phyloP scores from a whole-genome alignment of 1,140 invertebrate species.

The Plodia interpunctella region DNA sequence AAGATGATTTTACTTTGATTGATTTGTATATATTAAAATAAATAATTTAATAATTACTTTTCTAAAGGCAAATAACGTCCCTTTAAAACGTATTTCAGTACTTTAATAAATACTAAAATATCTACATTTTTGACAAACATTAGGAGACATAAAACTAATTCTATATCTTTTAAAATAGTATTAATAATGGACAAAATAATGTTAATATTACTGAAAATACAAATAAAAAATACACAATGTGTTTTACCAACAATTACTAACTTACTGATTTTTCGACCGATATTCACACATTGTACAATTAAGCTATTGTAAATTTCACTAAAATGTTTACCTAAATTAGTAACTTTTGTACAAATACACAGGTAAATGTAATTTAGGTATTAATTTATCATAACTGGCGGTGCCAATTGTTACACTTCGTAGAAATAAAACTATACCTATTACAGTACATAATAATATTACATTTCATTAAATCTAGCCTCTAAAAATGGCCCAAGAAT shows the following conservation, averaged over 20 bases:
- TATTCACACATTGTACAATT: not conserved
- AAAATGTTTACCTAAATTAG: not conserved
- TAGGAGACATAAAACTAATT: too few species aligned
- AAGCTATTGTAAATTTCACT: constrained; percentile 2
- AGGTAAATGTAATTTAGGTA: not conserved
- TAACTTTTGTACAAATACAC: not conserved
- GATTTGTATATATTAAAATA: not conserved
- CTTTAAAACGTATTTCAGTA: not conserved
- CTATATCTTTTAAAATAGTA: too few species aligned
- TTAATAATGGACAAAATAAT: too few species aligned
- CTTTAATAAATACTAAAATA: too few species aligned
- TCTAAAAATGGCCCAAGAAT: not conserved
- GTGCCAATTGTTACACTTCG: not conserved
- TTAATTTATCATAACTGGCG: not conserved
- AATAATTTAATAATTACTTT: not conserved
- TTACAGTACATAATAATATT: not conserved
- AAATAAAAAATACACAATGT: too few species aligned
- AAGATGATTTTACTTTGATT: not conserved
- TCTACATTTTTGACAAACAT: too few species aligned
- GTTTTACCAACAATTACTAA: too few species aligned
- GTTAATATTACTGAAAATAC: too few species aligned
- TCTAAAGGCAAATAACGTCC: not conserved
- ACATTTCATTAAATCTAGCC: not conserved
- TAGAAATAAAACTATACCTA: not conserved
- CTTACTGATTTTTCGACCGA: too few species aligned